Evolutionary conservation across 2,888 invertebrate species (phyloP).

Genomic region (Tetanocera ferruginea): DNA sequence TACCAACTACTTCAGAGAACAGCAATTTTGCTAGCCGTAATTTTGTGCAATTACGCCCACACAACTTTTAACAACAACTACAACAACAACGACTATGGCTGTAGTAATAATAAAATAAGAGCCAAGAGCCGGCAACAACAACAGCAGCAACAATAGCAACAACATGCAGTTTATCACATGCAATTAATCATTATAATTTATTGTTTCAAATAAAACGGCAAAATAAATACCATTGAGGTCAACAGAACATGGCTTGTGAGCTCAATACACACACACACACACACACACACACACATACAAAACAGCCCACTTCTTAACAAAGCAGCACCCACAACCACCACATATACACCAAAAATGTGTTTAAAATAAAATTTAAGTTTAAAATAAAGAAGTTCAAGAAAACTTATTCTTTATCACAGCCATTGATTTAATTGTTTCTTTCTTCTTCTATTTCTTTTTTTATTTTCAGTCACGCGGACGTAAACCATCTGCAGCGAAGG

Average conservation of each 20-base stretch:
- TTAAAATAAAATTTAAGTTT: neutral
- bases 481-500: constrained; percentile 64
- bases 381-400: neutral
- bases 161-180: constrained; percentile 39
- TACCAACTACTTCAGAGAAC: neutral
- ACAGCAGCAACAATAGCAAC: constrained; percentile 42
- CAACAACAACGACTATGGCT: neutral
- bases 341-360: neutral
- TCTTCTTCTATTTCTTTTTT: constrained; percentile 31
- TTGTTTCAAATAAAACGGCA: constrained; percentile 33
- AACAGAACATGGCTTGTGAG: constrained; percentile 6
- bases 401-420: constrained; percentile 37
- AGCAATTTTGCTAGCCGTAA: neutral
- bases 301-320: neutral
- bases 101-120: constrained; percentile 23
- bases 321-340: constrained; percentile 1
- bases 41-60: constrained; percentile 23
- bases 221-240: constrained; percentile 10
- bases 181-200: constrained; percentile 37
- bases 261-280: constrained; percentile 5
- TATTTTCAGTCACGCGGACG: constrained; percentile 65
- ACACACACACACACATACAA: neutral
- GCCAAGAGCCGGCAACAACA: constrained; percentile 7
- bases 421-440: constrained; percentile 43
- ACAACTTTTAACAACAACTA: constrained; percentile 2